Evolutionary conservation across 2,888 invertebrate genomes (phyloP).

Genomic region (Eristalis intricaria): DNA sequence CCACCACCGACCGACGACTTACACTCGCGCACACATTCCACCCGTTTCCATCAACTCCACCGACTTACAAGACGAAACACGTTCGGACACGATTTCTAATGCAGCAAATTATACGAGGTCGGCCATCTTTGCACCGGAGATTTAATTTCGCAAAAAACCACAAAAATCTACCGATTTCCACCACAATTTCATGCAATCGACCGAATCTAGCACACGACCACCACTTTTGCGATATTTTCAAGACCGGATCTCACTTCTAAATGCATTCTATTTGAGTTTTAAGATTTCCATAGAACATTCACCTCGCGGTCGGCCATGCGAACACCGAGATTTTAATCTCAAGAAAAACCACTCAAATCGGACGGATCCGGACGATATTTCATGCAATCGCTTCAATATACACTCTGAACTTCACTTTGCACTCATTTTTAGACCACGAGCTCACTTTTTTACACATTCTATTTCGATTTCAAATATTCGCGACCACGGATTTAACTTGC

Average conservation of each 20-base stretch:
- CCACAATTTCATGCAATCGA: background rate
- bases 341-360: background rate
- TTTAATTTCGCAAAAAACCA: background rate
- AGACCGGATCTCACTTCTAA: background rate
- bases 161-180: background rate
- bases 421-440: background rate
- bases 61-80: background rate
- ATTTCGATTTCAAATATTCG: background rate
- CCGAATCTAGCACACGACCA: background rate
- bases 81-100: background rate
- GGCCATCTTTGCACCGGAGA: background rate
- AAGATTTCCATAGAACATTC: background rate
- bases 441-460: background rate
- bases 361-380: background rate
- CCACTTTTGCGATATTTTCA: background rate
- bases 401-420: background rate
- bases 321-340: background rate
- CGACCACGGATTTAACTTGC: background rate
- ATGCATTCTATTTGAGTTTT: background rate
- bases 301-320: background rate
- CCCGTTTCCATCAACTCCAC: background rate
- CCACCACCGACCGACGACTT: background rate
- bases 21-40: background rate
- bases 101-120: background rate
- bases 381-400: background rate